Evolutionary conservation across 1,140 invertebrate species (phyloP), one percentile per base, ranked within the genome.

Genomic region (Calephelis nemesis): DNA sequence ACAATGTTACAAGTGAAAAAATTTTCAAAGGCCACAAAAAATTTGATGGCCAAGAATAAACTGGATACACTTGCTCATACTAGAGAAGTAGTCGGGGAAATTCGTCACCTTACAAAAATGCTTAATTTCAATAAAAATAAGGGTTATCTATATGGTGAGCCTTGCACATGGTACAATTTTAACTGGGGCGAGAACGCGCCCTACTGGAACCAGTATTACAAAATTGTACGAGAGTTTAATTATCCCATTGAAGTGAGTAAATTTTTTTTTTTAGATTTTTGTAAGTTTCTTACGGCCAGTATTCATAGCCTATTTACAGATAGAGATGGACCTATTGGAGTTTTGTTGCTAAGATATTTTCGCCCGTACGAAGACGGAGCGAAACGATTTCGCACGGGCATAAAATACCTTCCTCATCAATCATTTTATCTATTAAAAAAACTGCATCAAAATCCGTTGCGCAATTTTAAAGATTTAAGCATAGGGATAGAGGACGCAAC

Each of bases 201-300:
- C 0, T 90, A 90, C 69, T 91, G 89, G 89, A 90, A 90, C 67
- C 81, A 92, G 64, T 88, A 87, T 65, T 92, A 92, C 69, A 88
- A 83, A 65, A 64, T 86, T 63, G 78, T 92, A 7, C 80, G 73
- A 47, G 87, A 90, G 67, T 90, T 83, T 68, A 81, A 74, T 10
- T 91, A 90, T 83, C 90, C 91, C 1, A 90, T 83, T 83, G 81
- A 84, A 79, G 91, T 92, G 68, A 77, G 68, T 68, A 47, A 13
- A 15, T 13, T 69, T 68, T 73, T 54, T 47, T 63, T 48, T 30
- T 48, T 62, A 15, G 11, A 62, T 62, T 58, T 63, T 30, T 30
- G 30, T 30, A 4, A 30, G 30, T 30, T 30, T 30, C 4, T 30
- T 30, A 30, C 30, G 30, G 30, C 30, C 30, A 30, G 4, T 30